Conservation (phyloP, 2,113 vertebrate genomes). For the Illadopsis cleaveri region DNA sequence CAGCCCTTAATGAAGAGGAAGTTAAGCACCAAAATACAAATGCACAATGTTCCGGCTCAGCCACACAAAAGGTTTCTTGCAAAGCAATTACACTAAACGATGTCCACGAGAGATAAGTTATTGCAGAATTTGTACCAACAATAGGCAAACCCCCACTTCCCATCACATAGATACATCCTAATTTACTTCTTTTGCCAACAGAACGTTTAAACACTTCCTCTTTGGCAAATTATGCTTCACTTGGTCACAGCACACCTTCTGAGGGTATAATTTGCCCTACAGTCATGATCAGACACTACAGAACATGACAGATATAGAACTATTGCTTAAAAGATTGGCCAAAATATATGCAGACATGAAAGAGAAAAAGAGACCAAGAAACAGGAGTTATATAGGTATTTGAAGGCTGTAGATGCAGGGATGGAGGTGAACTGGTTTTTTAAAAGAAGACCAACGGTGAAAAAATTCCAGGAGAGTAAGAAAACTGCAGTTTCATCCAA, state of each 20-base stretch:
- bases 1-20: neutral
- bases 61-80: constrained; percentile 4
- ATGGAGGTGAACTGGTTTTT: neutral
- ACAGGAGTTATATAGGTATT: neutral
- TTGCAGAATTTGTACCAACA: neutral
- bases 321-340: neutral
- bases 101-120: neutral
- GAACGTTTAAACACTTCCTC: neutral
- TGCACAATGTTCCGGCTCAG: neutral
- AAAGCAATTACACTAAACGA: neutral
- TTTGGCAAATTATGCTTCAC: neutral
- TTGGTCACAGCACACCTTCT: constrained; percentile 17
- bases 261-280: neutral
- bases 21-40: constrained; percentile 27
- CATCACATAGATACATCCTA: neutral
- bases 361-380: neutral
- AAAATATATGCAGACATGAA: neutral
- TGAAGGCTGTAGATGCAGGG: neutral
- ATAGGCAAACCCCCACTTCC: neutral
- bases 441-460: neutral
- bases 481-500: neutral
- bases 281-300: neutral
- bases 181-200: constrained; percentile 14
- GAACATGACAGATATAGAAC: neutral
- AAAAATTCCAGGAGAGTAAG: neutral